Base-by-base conservation (phyloP, 2,888 invertebrate genomes). In the Pegoplata infirma region DNA sequence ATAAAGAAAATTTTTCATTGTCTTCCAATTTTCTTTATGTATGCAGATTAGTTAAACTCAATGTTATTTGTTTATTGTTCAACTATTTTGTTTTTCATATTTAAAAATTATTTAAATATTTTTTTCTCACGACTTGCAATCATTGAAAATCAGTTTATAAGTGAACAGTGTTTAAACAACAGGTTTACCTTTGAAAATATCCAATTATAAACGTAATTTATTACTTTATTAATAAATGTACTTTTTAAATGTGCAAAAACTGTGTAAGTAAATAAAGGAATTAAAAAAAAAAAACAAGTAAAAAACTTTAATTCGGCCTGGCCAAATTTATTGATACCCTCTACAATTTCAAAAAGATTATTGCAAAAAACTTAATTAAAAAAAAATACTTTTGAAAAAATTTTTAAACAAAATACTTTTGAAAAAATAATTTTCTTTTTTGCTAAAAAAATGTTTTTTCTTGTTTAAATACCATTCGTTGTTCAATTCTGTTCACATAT, bases 81-180 rank as follows among this genome's bases (percentile, higher is more conserved):
- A 44, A 46, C 36, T 47, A 21, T 28, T 63, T 63, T 63, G 25
- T 56, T 56, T 19, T 55, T 5, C 25, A 25, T 25, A n/a, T 25
- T 5, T 25, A 25, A 47, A 56, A 61, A 47, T 59, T 4, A 61
- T n/a, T n/a, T n/a, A n/a, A n/a, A n/a, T n/a, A n/a, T 61, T 61
- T 61, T 17, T 12, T 49, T 23, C 47, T 32, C 10, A 32, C 28
- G 28, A 49, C 14, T 40, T 10, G 23, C 7, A 4, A 44, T 51
- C 14, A 14, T 51, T 16, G 44, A 25, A 59, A 73, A 55, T 80
- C 73, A 80, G 76, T 80, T 73, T 55, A 58, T 73, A 80, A 80
- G 80, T 80, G 58, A 80, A 80, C 76, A 80, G 80, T 80, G 80
- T 76, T 76, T 72, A 73, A 64, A 73, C 68, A 80, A 79, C 79